Conservation (phyloP, 2,888 invertebrate species). For the Apoda limacodes region DNA sequence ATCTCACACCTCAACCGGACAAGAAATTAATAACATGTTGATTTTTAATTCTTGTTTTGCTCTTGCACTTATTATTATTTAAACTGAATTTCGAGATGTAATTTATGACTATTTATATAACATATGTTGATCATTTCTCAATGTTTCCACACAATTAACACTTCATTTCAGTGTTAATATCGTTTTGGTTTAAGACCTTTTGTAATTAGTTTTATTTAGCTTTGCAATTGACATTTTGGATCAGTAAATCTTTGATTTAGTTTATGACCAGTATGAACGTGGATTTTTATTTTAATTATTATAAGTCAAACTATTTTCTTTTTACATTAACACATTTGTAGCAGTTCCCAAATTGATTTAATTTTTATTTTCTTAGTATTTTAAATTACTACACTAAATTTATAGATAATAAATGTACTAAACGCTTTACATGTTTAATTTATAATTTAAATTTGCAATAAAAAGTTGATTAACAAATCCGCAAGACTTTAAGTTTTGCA, state of each 20-base stretch:
- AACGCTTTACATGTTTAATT: no score
- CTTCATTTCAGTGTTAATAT: slow-evolving; percentile 64
- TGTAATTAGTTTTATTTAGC: slow-evolving; percentile 41
- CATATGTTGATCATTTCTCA: slow-evolving; percentile 69
- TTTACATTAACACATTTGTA: no score
- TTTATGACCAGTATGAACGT: slow-evolving; percentile 23
- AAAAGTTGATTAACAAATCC: no score
- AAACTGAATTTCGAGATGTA: slow-evolving; percentile 64
- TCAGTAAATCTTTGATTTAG: slow-evolving; percentile 34
- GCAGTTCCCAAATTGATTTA: no score
- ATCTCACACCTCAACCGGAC: slow-evolving; percentile 62
- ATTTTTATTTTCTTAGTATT: no score
- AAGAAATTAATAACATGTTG: slow-evolving; percentile 67
- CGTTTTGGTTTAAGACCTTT: slow-evolving; percentile 43
- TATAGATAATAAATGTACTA: no score
- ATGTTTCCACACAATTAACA: slow-evolving; percentile 68
- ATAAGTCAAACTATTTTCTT: slow-evolving; percentile 6
- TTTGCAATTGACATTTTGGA: slow-evolving; percentile 27
- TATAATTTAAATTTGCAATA: no score
- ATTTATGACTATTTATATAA: slow-evolving; percentile 70
- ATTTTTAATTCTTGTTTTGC: slow-evolving; percentile 63
- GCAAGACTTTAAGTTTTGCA: no score
- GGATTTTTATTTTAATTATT: slow-evolving; percentile 8
- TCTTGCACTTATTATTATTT: slow-evolving; percentile 68
- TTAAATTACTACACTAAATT: no score